Evolutionary conservation across 1,140 invertebrate species (phyloP).

Genomic region (Drosophila mojavensis): DNA sequence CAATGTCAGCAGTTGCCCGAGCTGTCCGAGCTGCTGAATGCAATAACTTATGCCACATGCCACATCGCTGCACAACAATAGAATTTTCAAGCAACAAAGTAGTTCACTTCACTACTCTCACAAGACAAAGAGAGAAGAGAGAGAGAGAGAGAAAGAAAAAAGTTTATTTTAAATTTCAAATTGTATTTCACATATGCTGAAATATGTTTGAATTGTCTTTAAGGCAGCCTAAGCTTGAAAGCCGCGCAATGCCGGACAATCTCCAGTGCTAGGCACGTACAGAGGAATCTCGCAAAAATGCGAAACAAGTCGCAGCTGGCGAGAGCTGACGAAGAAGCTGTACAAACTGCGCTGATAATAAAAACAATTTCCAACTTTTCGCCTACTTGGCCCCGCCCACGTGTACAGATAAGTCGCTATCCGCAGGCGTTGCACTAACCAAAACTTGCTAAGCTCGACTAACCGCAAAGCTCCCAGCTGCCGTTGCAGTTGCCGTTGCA

Average conservation of each 20-base stretch:
- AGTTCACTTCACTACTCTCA: neutral
- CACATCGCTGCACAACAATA: neutral
- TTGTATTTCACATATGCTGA: no score
- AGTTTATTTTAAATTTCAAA: no score
- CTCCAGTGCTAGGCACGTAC: no score
- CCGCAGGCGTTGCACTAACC: neutral
- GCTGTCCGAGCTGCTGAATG: neutral
- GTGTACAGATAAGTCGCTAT: neutral
- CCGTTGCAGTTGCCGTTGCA: neutral
- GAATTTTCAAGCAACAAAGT: neutral
- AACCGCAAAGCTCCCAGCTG: neutral
- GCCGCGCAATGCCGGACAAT: no score
- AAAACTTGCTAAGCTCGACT: neutral
- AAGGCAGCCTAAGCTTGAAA: no score
- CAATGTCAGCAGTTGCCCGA: neutral
- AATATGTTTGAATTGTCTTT: no score
- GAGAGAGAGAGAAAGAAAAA: no score
- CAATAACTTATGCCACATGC: neutral
- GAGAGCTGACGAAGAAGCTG: neutral
- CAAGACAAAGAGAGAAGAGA: neutral
- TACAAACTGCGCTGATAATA: slow-evolving; percentile 27
- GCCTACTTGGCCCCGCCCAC: slow-evolving; percentile 4
- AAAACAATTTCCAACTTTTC: slow-evolving; percentile 43
- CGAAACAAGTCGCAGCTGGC: neutral
- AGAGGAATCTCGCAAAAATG: slow-evolving; percentile 1